Conservation (phyloP, 2,888 invertebrate species). For the Anodontia alba region DNA sequence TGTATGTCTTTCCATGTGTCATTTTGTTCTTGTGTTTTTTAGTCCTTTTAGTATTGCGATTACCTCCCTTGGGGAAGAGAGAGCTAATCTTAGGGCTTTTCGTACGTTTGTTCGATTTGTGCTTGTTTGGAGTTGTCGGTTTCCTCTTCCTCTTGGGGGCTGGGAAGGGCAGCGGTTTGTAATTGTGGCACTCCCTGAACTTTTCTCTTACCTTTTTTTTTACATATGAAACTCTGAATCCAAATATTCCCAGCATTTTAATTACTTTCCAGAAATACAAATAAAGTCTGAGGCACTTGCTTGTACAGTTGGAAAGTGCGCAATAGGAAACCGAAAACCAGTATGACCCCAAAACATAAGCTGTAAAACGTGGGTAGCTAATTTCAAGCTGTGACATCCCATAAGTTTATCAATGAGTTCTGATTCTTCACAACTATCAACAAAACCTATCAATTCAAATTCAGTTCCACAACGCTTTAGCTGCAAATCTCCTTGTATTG, state of each 20-base stretch:
- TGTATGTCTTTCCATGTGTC: too few relatives aligned
- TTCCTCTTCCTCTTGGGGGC: too few relatives aligned
- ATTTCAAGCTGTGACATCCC: conserved; percentile 24
- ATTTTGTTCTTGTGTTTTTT: too few relatives aligned
- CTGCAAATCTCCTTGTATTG: conserved; percentile 60
- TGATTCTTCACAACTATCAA: conserved; percentile 32
- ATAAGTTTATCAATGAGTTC: conserved; percentile 22
- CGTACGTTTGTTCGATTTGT: too few relatives aligned
- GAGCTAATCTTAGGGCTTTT: too few relatives aligned
- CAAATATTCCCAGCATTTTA: conserved; percentile 28
- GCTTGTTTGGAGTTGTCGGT: too few relatives aligned
- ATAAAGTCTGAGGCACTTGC: conserved; percentile 40
- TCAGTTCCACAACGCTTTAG: conserved; percentile 32
- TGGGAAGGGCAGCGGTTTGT: too few relatives aligned
- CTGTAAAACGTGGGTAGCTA: conserved; percentile 46
- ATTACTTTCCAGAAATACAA: conserved; percentile 48
- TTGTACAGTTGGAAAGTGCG: conserved; percentile 49
- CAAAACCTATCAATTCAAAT: conserved; percentile 51
- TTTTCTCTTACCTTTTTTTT: too few relatives aligned
- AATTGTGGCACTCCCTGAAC: too few relatives aligned
- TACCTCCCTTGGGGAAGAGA: too few relatives aligned
- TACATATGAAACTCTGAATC: conserved; percentile 47
- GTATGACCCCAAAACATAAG: conserved; percentile 40
- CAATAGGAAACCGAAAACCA: conserved; percentile 59
- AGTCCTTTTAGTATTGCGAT: too few relatives aligned